A percentile compares a stretch with the other conserved stretches of the same genome.
These are phyloP conservation scores for Horisme vitalbata DNA, from an alignment of 2,888 invertebrate genomes.

Conservation along the genomic window DNA sequence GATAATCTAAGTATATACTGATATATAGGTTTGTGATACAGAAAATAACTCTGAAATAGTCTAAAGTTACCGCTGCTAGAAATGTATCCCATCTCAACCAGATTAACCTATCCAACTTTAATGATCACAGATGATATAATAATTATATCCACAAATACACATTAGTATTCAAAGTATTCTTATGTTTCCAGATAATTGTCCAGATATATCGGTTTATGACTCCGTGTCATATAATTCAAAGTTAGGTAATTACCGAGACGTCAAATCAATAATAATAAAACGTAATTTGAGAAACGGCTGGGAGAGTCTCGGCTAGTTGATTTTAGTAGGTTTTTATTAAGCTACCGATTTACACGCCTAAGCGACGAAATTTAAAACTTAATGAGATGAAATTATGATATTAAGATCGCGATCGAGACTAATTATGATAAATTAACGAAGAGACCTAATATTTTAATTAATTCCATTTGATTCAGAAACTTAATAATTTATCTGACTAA, in stretches of 20 bases:
- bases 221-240: not conserved
- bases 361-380: not conserved
- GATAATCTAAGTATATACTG: too few relatives aligned
- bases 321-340: constrained; percentile 2
- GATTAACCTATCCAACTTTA: not conserved
- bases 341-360: constrained; percentile 1
- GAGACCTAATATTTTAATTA: too few relatives aligned
- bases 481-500: too few relatives aligned
- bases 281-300: not conserved
- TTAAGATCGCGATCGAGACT: not conserved
- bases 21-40: too few relatives aligned
- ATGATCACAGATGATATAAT: not conserved
- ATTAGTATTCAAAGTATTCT: not conserved
- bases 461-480: too few relatives aligned
- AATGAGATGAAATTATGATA: not conserved
- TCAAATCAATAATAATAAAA: constrained; percentile 7
- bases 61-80: too few relatives aligned
- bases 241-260: constrained; percentile 2
- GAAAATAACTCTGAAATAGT: too few relatives aligned
- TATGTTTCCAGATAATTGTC: not conserved
- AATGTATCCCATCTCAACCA: too few relatives aligned
- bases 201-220: not conserved
- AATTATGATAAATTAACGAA: not conserved
- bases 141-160: constrained; percentile 5
- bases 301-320: not conserved